phyloP scores from a whole-genome alignment of 2,888 invertebrate species.

The Phania funesta region DNA sequence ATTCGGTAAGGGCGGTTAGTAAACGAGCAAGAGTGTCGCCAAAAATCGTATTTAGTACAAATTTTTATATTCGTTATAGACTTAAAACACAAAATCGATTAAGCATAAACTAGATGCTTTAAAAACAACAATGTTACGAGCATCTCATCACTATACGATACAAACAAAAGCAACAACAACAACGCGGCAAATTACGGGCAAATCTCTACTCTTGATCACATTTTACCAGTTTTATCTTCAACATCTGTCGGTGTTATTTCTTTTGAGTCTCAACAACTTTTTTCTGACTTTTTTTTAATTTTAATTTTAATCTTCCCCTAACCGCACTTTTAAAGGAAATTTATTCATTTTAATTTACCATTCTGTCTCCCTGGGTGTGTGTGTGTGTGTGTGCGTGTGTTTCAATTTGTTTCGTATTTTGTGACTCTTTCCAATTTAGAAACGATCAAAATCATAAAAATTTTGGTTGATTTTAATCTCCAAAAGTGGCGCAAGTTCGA shows the following conservation, averaged over 20 bases:
- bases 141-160: conserved; percentile 40
- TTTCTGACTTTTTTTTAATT: background rate
- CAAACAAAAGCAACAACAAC: conserved; percentile 19
- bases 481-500: conserved; percentile 74
- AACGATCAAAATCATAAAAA: conserved; percentile 68
- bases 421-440: conserved; percentile 34
- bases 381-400: conserved; percentile 2
- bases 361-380: conserved; percentile 7
- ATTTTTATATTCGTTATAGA: conserved; percentile 33
- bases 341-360: conserved; percentile 48
- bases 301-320: conserved; percentile 53
- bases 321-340: conserved; percentile 40
- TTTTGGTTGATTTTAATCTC: conserved; percentile 75
- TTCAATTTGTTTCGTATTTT: conserved; percentile 11
- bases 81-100: conserved; percentile 4
- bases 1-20: too few relatives aligned
- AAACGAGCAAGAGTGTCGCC: conserved; percentile 55
- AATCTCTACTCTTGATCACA: conserved; percentile 45
- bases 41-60: conserved; percentile 52
- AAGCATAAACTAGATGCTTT: conserved; percentile 7
- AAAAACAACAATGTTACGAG: conserved; percentile 28
- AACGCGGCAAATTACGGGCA: too few relatives aligned
- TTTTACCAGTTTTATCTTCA: conserved; percentile 49
- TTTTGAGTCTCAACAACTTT: conserved; percentile 41
- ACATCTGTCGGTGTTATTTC: conserved; percentile 62